Conservation (phyloP, 37 sponge, comb jelly and placozoan species). For the Diacarnus erythraeanus region DNA sequence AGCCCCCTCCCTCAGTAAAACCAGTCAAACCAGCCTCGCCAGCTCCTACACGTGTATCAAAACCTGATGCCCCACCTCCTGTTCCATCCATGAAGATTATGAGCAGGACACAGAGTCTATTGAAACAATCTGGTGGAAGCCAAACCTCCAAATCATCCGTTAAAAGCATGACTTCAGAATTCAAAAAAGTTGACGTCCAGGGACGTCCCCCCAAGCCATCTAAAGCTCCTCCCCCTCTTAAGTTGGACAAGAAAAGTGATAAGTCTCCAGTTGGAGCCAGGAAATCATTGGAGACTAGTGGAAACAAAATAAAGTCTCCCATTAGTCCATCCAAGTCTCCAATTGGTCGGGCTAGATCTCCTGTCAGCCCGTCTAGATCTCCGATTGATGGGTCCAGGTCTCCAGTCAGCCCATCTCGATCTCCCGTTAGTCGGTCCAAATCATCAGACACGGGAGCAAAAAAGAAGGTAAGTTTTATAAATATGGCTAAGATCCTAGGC, state of each 20-base stretch:
- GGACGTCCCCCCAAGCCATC: slow-evolving; percentile 45
- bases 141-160: neutral
- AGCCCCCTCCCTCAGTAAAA: neutral
- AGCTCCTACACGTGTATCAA: neutral
- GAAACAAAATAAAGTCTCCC: neutral
- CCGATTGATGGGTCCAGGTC: no score
- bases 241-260: neutral
- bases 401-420: no score
- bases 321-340: no score
- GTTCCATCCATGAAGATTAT: slow-evolving; percentile 7
- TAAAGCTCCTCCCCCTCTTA: slow-evolving; percentile 22
- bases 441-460: no score
- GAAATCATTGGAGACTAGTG: no score
- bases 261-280: neutral
- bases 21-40: neutral
- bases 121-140: neutral
- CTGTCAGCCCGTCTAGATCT: no score
- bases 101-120: slow-evolving; percentile 6
- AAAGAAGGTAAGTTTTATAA: no score
- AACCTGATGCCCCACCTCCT: slow-evolving; percentile 13
- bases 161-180: neutral
- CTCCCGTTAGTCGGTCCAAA: no score
- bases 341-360: no score
- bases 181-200: neutral
- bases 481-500: no score